Conservation (phyloP, 1,140 invertebrate species). For the Drosophila athabasca region DNA sequence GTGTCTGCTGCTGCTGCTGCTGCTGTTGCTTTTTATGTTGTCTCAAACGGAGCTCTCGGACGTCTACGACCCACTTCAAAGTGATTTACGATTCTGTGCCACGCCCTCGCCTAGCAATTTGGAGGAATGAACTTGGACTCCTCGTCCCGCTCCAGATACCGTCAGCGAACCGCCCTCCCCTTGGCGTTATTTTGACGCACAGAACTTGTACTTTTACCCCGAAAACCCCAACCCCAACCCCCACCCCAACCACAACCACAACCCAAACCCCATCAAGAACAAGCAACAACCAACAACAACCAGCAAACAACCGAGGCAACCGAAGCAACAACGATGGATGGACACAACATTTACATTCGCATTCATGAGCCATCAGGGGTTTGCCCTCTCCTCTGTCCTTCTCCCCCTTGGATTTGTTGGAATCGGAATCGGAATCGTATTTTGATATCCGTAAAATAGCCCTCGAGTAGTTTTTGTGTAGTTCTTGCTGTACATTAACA, state of each 20-base stretch:
- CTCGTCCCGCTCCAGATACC: conserved; percentile 6
- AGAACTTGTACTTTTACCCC: conserved; percentile 63
- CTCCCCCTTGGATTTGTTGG: conserved; percentile 29
- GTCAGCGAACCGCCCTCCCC: conserved; percentile 3
- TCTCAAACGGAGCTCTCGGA: conserved; percentile 72
- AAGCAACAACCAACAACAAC: conserved; percentile 30
- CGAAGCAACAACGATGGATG: too few relatives aligned
- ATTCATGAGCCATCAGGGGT: conserved; percentile 59
- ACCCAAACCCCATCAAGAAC: conserved; percentile 13
- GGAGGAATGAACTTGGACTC: conserved; percentile 68
- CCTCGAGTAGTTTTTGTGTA: conserved; percentile 44
- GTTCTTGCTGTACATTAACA: conserved; percentile 15
- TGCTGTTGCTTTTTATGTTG: conserved; percentile 47
- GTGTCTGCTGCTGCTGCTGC: conserved; percentile 19
- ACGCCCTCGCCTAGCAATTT: conserved; percentile 82
- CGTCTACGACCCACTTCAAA: conserved; percentile 83
- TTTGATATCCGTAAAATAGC: conserved; percentile 74
- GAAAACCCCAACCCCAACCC: too few relatives aligned
- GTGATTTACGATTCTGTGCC: conserved; percentile 83
- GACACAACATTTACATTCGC: conserved; percentile 47
- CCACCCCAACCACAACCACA: too few relatives aligned
- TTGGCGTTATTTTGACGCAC: conserved; percentile 58
- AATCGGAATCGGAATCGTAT: conserved; percentile 58
- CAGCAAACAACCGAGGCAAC: too few relatives aligned
- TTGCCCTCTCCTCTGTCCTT: conserved; percentile 1